A percentile compares a stretch with the other conserved stretches of the same genome.
These are phyloP conservation scores for Rana temporaria DNA, from an alignment of 2,113 vertebrate genomes.

Conservation along the genomic window DNA sequence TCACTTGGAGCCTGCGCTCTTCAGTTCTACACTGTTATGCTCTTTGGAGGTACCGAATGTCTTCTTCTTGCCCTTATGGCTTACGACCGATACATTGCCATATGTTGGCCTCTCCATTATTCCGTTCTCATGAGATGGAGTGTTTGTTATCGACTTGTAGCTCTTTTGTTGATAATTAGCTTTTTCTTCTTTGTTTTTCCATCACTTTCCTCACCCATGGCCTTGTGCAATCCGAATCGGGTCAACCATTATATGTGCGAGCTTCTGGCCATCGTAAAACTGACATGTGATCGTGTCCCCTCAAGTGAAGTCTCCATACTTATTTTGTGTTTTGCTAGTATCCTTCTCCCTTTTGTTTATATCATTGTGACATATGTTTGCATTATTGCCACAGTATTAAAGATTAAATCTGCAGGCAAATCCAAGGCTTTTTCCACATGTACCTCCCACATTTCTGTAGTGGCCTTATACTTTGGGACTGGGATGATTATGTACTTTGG, in stretches of 20 bases:
- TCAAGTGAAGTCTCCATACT: background rate
- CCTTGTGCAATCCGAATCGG: background rate
- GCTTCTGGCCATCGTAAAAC: background rate
- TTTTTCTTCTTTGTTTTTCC: background rate
- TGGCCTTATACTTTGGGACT: conserved; percentile 6
- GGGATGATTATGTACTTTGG: conserved; percentile 3
- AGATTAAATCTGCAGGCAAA: background rate
- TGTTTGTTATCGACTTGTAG: background rate
- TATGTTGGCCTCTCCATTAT: conserved; percentile 15
- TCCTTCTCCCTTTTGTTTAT: conserved; percentile 1
- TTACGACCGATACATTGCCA: conserved; percentile 39
- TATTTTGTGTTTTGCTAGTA: background rate
- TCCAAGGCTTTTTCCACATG: conserved; percentile 17
- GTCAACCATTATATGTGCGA: conserved; percentile 40
- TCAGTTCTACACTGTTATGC: conserved; percentile 1
- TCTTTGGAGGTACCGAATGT: background rate
- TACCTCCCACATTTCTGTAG: conserved; percentile 3
- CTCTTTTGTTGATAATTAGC: background rate
- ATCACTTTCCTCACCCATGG: background rate
- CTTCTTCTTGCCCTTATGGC: conserved; percentile 13
- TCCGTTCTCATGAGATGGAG: background rate
- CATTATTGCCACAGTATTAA: conserved; percentile 12
- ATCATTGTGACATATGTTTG: conserved; percentile 4
- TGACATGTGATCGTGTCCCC: background rate
- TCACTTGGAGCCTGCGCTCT: background rate